Conservation (phyloP, 1,140 invertebrate genomes). For the Zaprionus lachaisei region DNA sequence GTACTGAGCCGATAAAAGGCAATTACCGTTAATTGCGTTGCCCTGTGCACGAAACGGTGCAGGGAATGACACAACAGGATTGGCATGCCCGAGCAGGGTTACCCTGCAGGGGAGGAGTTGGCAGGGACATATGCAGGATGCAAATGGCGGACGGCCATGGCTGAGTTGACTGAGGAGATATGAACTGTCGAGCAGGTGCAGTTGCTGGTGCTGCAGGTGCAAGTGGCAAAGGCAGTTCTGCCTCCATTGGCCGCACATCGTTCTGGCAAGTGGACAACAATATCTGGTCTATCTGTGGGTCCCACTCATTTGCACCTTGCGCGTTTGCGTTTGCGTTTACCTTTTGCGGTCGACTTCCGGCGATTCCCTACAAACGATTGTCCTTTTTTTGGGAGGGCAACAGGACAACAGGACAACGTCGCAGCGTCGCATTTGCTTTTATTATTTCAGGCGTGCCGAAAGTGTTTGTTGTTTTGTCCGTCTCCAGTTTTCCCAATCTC, state of each 20-base stretch:
- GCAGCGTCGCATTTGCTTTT: conserved; percentile 73
- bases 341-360: conserved; percentile 56
- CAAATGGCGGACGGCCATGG: conserved; percentile 55
- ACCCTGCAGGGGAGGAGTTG: neutral
- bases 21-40: conserved; percentile 83
- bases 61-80: conserved; percentile 59
- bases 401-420: conserved; percentile 5
- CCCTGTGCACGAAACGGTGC: conserved; percentile 55
- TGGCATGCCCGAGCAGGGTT: conserved; percentile 35
- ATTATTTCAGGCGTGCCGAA: conserved; percentile 81
- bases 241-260: conserved; percentile 10
- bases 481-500: conserved; percentile 20
- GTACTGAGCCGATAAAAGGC: conserved; percentile 82
- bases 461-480: conserved; percentile 71
- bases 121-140: conserved; percentile 64
- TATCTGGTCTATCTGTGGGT: neutral
- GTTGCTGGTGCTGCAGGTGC: conserved; percentile 13
- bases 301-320: conserved; percentile 77
- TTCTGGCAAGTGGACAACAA: neutral
- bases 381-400: conserved; percentile 45
- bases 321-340: conserved; percentile 65
- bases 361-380: conserved; percentile 68
- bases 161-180: conserved; percentile 47
- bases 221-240: conserved; percentile 15
- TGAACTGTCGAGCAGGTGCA: conserved; percentile 54